phyloP scores from a whole-genome alignment of 2,113 vertebrate genomes.

The Synodontis membranacea region DNA sequence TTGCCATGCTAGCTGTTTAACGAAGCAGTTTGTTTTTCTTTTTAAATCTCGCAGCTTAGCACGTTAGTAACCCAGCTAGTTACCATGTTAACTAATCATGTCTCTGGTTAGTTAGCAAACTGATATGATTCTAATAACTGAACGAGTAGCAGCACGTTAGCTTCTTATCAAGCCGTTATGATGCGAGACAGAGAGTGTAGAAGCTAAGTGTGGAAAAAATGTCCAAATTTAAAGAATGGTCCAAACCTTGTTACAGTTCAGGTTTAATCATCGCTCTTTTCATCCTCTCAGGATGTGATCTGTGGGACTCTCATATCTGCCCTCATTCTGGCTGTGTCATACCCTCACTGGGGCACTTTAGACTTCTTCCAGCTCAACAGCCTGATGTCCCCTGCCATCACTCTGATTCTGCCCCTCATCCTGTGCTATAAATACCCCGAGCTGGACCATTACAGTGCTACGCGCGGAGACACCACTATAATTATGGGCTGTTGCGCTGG shows the following conservation, averaged over 20 bases:
- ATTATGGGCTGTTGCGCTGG: conserved; percentile 81
- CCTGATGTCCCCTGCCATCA: conserved; percentile 76
- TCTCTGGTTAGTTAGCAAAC: neutral
- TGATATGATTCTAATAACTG: too few relatives aligned
- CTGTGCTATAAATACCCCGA: conserved; percentile 87
- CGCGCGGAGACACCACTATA: conserved; percentile 89
- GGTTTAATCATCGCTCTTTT: neutral
- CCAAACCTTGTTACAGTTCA: neutral
- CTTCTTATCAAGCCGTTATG: neutral
- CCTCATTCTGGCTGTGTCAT: conserved; percentile 72
- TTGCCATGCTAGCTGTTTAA: neutral
- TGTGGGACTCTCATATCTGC: conserved; percentile 80
- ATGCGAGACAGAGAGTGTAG: neutral
- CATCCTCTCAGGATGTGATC: conserved; percentile 84
- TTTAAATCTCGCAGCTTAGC: neutral
- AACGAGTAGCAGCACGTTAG: neutral
- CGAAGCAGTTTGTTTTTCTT: neutral
- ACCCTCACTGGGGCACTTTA: conserved; percentile 81
- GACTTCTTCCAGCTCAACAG: conserved; percentile 82
- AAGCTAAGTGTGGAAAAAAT: neutral
- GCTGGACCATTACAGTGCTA: conserved; percentile 87
- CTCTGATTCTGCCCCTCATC: conserved; percentile 74
- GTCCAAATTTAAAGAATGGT: neutral
- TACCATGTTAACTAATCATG: neutral
- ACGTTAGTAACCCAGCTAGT: neutral